These are phyloP conservation scores for Rhagologus leucostigma DNA, from an alignment of 2,113 vertebrate species.

Conservation along the genomic window DNA sequence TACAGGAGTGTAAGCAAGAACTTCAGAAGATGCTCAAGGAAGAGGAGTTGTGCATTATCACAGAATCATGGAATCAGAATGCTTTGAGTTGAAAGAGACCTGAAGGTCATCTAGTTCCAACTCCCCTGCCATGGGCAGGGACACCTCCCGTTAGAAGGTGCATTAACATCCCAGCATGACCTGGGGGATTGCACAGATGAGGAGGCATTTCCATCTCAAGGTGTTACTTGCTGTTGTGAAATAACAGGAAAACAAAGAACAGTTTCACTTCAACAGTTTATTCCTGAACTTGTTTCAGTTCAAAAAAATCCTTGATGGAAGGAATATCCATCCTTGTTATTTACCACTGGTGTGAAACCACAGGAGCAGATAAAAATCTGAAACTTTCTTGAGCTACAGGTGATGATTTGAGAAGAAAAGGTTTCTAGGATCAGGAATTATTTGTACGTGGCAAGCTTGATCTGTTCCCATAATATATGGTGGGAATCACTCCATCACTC, in stretches of 20 bases:
- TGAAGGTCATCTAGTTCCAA: not conserved
- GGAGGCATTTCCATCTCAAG: not conserved
- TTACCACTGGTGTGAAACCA: not conserved
- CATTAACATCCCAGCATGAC: not conserved
- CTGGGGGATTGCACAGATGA: not conserved
- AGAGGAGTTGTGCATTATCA: not conserved
- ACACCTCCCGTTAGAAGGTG: not conserved
- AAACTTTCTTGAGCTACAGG: not conserved
- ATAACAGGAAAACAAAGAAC: not conserved
- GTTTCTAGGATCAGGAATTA: not conserved
- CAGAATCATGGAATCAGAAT: not conserved
- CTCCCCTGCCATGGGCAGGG: not conserved
- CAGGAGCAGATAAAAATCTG: not conserved
- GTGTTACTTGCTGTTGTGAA: not conserved
- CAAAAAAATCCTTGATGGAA: not conserved
- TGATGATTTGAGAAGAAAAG: not conserved
- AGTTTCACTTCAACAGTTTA: not conserved
- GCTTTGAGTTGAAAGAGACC: not conserved
- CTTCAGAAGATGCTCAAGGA: not conserved
- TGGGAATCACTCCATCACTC: not conserved
- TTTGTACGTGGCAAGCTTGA: not conserved
- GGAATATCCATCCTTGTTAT: not conserved
- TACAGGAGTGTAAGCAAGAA: rapidly evolving
- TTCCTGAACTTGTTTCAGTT: not conserved
- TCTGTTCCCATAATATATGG: not conserved